Evolutionary conservation across 1,140 invertebrate genomes (phyloP).

Genomic region (Cepaea nemoralis): DNA sequence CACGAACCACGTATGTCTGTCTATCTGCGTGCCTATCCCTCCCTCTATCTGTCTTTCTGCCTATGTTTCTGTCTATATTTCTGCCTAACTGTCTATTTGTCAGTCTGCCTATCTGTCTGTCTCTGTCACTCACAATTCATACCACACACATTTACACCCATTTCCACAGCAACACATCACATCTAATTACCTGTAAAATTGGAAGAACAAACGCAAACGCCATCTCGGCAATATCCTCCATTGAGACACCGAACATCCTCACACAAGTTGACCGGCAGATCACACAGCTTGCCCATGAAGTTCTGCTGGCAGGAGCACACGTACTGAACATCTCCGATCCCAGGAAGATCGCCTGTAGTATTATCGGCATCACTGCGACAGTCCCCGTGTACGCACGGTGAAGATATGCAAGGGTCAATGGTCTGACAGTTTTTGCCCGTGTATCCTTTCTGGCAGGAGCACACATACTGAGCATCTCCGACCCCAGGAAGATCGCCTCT

Average conservation of each 20-base stretch:
- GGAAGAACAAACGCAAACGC: background rate
- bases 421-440: background rate
- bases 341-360: background rate
- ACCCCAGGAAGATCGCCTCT: background rate
- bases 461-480: background rate
- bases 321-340: background rate
- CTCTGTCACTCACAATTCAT: too few relatives aligned
- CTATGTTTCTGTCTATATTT: too few relatives aligned
- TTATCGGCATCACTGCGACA: background rate
- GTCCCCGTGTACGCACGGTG: conserved; percentile 1
- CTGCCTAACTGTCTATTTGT: too few relatives aligned
- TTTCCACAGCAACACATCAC: background rate
- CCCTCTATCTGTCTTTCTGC: too few relatives aligned
- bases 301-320: background rate
- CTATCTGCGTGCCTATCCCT: too few relatives aligned
- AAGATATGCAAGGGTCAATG: background rate
- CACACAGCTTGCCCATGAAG: background rate
- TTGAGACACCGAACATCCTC: background rate
- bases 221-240: background rate
- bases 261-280: background rate
- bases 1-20: too few relatives aligned
- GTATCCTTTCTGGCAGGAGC: background rate
- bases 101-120: too few relatives aligned
- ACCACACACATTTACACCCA: too few relatives aligned
- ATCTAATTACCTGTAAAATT: conserved; percentile 12